phyloP scores from a whole-genome alignment of 2,888 invertebrate genomes.

The Allygus modestus region DNA sequence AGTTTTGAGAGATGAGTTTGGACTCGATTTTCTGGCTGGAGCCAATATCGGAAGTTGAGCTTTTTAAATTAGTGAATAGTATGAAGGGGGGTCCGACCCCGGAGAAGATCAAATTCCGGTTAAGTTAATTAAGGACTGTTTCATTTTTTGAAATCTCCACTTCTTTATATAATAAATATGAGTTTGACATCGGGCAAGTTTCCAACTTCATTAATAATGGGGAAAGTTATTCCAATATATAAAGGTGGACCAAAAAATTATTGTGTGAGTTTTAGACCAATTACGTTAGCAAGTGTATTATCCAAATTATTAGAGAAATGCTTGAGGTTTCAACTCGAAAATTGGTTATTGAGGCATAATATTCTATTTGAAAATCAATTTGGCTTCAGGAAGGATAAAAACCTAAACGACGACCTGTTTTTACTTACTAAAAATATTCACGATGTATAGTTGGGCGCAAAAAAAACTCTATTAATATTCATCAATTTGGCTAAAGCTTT shows the following conservation, averaged over 20 bases:
- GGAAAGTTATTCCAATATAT: conserved; percentile 20
- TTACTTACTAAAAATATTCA: not conserved
- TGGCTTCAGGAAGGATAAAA: conserved; percentile 19
- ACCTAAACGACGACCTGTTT: not conserved
- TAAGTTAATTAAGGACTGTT: not conserved
- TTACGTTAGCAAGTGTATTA: not conserved
- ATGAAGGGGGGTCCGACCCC: not conserved
- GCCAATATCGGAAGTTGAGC: not conserved
- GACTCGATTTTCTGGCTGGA: not conserved
- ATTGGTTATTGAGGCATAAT: not conserved
- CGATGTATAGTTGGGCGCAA: not conserved
- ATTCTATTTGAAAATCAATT: conserved; percentile 10
- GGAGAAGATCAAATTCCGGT: not conserved
- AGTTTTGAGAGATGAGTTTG: not conserved
- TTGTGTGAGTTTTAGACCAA: conserved; percentile 2
- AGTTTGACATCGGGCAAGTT: not conserved
- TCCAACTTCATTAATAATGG: not conserved
- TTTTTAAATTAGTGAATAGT: not conserved
- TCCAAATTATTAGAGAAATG: conserved; percentile 8
- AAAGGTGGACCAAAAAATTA: conserved; percentile 5
- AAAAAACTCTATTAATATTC: not conserved
- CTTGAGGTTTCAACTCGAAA: not conserved
- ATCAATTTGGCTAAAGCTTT: not conserved
- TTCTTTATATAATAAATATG: not conserved
- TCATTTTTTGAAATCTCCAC: not conserved